Percentiles rank a stretch among this genome's conserved stretches.
These are phyloP conservation scores for Uria aalge DNA, from an alignment of 2,113 vertebrate species.

Conservation along the genomic window DNA sequence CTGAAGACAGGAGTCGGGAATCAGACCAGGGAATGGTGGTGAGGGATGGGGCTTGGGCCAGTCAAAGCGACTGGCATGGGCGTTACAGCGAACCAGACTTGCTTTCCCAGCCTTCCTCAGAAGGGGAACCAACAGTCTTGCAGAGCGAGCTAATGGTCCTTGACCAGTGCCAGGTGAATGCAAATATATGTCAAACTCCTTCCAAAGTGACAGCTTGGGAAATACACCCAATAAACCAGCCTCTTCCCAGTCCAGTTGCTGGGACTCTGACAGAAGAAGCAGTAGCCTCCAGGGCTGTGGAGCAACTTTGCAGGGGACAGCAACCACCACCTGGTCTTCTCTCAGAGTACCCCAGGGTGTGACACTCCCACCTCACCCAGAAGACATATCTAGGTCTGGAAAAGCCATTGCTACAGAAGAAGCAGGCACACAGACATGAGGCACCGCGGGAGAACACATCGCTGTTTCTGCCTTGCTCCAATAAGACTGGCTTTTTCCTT, in stretches of 20 bases:
- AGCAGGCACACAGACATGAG: not conserved
- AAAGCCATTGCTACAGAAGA: not conserved
- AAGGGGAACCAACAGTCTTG: not conserved
- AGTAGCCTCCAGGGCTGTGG: not conserved
- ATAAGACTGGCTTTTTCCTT: not conserved
- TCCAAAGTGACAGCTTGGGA: not conserved
- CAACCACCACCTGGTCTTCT: not conserved
- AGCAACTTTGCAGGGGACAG: not conserved
- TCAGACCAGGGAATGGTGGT: not conserved
- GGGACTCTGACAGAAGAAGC: not conserved
- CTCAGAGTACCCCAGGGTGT: not conserved
- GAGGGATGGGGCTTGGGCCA: not conserved
- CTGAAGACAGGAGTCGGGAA: not conserved
- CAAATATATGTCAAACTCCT: not conserved
- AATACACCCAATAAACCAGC: not conserved
- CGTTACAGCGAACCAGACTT: not conserved
- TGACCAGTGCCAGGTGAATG: not conserved
- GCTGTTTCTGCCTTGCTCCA: not conserved
- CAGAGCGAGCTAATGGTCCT: not conserved
- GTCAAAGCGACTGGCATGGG: rapidly evolving
- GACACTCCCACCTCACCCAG: rapidly evolving
- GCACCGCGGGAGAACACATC: rapidly evolving
- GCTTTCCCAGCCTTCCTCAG: not conserved
- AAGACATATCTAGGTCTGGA: not conserved
- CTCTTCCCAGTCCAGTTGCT: not conserved